Conservation (phyloP, 2,113 vertebrate species). For the Cyanoderma ruficeps region DNA sequence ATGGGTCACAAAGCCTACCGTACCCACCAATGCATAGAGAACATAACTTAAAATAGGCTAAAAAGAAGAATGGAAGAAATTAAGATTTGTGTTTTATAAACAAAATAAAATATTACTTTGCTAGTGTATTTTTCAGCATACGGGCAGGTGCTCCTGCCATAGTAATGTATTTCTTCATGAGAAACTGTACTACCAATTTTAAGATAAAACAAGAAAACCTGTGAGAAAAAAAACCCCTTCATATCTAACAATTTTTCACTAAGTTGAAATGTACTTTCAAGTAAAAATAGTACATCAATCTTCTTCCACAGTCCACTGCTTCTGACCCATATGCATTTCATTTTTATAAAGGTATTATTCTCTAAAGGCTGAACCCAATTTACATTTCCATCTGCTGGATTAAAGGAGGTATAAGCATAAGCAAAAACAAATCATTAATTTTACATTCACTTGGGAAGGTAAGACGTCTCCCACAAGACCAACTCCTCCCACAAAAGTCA, state of each 20-base stretch:
- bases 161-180: not conserved
- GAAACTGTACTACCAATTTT: not conserved
- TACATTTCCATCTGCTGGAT: not conserved
- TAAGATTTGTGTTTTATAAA: not conserved
- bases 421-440: not conserved
- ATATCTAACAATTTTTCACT: not conserved
- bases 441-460: not conserved
- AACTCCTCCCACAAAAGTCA: not conserved
- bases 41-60: conserved; percentile 96
- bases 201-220: not conserved
- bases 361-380: not conserved
- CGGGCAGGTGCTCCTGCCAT: not conserved
- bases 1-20: conserved; percentile 90
- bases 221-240: not conserved
- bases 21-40: conserved; percentile 88
- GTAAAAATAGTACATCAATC: not conserved
- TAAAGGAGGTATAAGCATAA: not conserved
- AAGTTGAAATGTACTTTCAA: not conserved
- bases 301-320: not conserved
- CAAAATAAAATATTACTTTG: not conserved
- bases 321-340: not conserved
- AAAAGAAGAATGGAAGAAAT: conserved; percentile 27
- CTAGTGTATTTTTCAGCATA: not conserved
- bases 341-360: not conserved
- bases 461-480: not conserved